Evolutionary conservation across 2,888 invertebrate species (phyloP).

Genomic region (Cyrtodaria siliqua): DNA sequence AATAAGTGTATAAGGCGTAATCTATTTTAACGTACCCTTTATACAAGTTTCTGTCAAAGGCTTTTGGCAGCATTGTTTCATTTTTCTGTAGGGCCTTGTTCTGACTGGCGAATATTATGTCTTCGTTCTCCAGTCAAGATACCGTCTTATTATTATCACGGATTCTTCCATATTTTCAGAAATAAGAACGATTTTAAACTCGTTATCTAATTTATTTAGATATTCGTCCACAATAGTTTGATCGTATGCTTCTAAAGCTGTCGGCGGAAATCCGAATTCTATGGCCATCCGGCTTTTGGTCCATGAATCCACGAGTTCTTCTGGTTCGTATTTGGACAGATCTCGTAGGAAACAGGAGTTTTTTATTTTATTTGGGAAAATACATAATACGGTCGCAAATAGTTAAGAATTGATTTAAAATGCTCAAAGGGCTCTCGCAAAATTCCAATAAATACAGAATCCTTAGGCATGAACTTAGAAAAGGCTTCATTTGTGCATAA

Average conservation of each 20-base stretch:
- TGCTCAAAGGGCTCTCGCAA: slow-evolving; percentile 66
- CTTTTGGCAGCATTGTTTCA: slow-evolving; percentile 35
- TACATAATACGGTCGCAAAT: slow-evolving; percentile 50
- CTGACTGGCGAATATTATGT: slow-evolving; percentile 62
- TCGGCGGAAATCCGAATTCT: slow-evolving; percentile 62
- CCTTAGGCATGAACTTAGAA: slow-evolving; percentile 55
- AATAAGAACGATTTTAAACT: slow-evolving; percentile 68
- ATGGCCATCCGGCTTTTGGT: slow-evolving; percentile 66
- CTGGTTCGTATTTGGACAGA: slow-evolving; percentile 52
- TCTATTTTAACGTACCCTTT: slow-evolving; percentile 42
- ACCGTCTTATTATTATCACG: slow-evolving; percentile 64
- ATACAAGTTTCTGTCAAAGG: slow-evolving; percentile 51
- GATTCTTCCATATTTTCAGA: slow-evolving; percentile 73
- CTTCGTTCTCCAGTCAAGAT: slow-evolving; percentile 65
- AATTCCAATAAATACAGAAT: slow-evolving; percentile 64
- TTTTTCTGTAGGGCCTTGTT: slow-evolving; percentile 52
- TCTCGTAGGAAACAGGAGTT: slow-evolving; percentile 42
- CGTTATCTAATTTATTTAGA: slow-evolving; percentile 60
- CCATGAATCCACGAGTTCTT: slow-evolving; percentile 34
- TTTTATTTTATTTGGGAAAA: slow-evolving; percentile 37
- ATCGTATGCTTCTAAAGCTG: slow-evolving; percentile 37
- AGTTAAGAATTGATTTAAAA: slow-evolving; percentile 59
- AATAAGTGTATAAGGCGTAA: slow-evolving; percentile 48
- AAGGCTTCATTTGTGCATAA: slow-evolving; percentile 58
- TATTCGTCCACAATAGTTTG: slow-evolving; percentile 43